A percentile compares a stretch with the other conserved stretches of the same genome.
phyloP scores from a whole-genome alignment of 2,888 invertebrate genomes.

The Eupeodes luniger region DNA sequence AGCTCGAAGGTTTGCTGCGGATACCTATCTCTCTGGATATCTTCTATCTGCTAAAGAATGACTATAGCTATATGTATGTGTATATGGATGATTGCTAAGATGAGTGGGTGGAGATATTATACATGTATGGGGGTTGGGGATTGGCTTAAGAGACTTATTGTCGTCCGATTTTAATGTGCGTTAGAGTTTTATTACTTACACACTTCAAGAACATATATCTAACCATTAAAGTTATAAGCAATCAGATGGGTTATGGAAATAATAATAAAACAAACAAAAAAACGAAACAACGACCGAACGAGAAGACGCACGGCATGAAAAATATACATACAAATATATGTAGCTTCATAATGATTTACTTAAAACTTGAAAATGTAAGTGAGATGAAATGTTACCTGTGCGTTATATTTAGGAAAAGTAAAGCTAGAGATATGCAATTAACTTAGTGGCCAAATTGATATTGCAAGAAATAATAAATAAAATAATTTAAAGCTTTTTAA shows the following conservation, averaged over 20 bases:
- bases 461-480: too few relatives aligned
- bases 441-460: too few relatives aligned
- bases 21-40: conserved; percentile 34
- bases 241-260: conserved; percentile 35
- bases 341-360: too few relatives aligned
- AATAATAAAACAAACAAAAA: neutral
- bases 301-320: neutral
- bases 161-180: conserved; percentile 50
- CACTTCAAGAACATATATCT: conserved; percentile 32
- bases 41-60: conserved; percentile 20
- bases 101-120: conserved; percentile 15
- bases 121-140: neutral
- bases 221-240: conserved; percentile 37
- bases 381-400: too few relatives aligned
- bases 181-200: conserved; percentile 47
- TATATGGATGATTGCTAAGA: too few relatives aligned
- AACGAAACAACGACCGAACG: neutral
- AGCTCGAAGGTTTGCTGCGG: conserved; percentile 10
- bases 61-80: neutral
- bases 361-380: too few relatives aligned
- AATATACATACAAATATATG: neutral
- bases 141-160: conserved; percentile 46
- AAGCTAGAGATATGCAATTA: too few relatives aligned
- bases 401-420: too few relatives aligned
- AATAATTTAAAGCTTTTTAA: too few relatives aligned